phyloP scores from a whole-genome alignment of 2,888 invertebrate genomes.

The Parnassius apollo region DNA sequence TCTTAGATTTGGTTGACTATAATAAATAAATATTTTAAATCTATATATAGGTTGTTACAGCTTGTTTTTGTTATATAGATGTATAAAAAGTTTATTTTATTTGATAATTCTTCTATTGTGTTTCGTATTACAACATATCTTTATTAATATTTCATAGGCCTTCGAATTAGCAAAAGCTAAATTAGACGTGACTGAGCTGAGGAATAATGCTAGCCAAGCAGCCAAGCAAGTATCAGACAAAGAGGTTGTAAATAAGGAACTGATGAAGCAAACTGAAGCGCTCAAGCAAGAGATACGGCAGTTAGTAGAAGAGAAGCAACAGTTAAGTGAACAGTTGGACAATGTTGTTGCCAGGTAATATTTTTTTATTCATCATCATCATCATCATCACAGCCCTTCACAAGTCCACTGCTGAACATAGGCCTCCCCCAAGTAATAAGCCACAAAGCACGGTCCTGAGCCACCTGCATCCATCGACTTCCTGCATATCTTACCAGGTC shows the following conservation, averaged over 20 bases:
- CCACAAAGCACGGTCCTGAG: too few species aligned
- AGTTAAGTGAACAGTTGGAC: conserved; percentile 47
- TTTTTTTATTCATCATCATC: neutral
- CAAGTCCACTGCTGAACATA: too few species aligned
- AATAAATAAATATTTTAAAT: too few species aligned
- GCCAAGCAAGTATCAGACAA: conserved; percentile 59
- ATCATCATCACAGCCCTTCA: too few species aligned
- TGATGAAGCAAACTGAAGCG: conserved; percentile 39
- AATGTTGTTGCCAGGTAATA: conserved; percentile 45
- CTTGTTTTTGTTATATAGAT: too few species aligned
- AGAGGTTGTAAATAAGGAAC: conserved; percentile 51
- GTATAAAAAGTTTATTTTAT: too few species aligned
- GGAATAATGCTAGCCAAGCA: conserved; percentile 74
- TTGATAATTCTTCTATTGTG: too few species aligned
- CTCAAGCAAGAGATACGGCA: conserved; percentile 45
- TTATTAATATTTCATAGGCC: conserved; percentile 46
- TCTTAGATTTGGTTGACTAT: too few species aligned
- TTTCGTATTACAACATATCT: neutral
- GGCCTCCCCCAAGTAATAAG: too few species aligned
- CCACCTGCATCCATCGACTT: too few species aligned
- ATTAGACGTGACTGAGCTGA: conserved; percentile 71
- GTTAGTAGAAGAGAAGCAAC: conserved; percentile 45
- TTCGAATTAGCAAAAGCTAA: conserved; percentile 75
- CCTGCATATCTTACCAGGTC: too few species aligned
- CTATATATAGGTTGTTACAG: too few species aligned